Evolutionary conservation across 2,113 vertebrate genomes (phyloP).

Genomic region (Pseudorectes ferrugineus): DNA sequence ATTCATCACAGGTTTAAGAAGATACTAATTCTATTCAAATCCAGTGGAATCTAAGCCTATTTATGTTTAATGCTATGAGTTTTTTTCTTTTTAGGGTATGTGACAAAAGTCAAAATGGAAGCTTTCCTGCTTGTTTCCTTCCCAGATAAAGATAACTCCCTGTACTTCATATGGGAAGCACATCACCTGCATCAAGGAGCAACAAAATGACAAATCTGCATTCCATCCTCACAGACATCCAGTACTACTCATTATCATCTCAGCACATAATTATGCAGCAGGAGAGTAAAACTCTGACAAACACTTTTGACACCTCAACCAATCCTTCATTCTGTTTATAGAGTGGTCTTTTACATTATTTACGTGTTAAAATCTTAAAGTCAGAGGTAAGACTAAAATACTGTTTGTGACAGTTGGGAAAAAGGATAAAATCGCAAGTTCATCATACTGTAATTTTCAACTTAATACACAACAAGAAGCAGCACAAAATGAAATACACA

Average conservation of each 20-base stretch:
- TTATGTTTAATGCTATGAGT: neutral
- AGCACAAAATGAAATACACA: neutral
- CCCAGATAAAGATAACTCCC: neutral
- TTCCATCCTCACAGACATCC: conserved; percentile 52
- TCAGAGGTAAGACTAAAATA: neutral
- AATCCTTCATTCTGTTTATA: conserved; percentile 42
- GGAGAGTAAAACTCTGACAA: conserved; percentile 52
- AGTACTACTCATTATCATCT: conserved; percentile 58
- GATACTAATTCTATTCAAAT: neutral
- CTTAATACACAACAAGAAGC: neutral
- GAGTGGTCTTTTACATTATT: conserved; percentile 26
- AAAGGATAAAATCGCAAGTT: neutral
- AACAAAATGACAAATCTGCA: conserved; percentile 63
- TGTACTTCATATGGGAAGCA: conserved; percentile 40
- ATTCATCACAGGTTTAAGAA: neutral
- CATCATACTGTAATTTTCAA: neutral
- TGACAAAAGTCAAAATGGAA: neutral
- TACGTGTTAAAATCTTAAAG: neutral
- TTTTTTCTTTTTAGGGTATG: neutral
- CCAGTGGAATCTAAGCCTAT: neutral
- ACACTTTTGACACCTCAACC: conserved; percentile 56
- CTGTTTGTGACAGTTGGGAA: neutral
- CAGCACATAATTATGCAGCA: conserved; percentile 58
- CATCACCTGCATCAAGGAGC: conserved; percentile 50
- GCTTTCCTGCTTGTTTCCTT: neutral